These are phyloP conservation scores for Tetrax tetrax DNA, from an alignment of 2,113 vertebrate genomes.

Conservation along the genomic window DNA sequence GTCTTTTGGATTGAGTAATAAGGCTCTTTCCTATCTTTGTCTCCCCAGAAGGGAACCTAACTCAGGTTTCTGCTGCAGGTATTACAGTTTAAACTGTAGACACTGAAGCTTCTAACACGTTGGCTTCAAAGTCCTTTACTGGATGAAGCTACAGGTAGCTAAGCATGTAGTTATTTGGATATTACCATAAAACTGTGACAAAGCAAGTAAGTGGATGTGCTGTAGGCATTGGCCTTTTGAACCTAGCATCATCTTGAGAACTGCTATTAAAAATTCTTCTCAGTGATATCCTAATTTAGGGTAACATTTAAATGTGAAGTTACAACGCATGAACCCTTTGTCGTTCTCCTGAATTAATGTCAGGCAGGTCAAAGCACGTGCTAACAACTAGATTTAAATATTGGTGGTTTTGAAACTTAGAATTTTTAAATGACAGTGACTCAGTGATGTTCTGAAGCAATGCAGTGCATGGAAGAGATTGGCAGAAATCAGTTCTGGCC, in stretches of 20 bases:
- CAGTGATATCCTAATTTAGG: neutral
- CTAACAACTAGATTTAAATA: neutral
- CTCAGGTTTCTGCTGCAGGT: neutral
- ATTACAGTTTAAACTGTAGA: neutral
- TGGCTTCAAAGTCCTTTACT: neutral
- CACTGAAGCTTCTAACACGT: neutral
- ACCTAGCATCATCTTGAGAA: neutral
- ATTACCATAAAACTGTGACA: neutral
- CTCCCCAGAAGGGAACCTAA: neutral
- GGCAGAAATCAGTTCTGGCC: no score
- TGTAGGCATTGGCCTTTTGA: neutral
- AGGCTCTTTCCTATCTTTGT: neutral
- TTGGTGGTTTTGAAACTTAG: neutral
- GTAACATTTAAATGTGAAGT: neutral
- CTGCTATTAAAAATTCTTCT: neutral
- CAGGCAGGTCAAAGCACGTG: neutral
- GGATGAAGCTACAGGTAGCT: neutral
- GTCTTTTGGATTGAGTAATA: neutral
- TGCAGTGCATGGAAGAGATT: neutral
- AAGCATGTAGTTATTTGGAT: neutral
- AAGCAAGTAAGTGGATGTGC: neutral
- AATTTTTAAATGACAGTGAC: neutral
- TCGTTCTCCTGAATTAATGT: neutral
- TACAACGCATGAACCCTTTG: neutral
- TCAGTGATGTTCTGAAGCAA: neutral